Conservation (phyloP, 2,888 invertebrate genomes). For the Hypomecis punctinalis region DNA sequence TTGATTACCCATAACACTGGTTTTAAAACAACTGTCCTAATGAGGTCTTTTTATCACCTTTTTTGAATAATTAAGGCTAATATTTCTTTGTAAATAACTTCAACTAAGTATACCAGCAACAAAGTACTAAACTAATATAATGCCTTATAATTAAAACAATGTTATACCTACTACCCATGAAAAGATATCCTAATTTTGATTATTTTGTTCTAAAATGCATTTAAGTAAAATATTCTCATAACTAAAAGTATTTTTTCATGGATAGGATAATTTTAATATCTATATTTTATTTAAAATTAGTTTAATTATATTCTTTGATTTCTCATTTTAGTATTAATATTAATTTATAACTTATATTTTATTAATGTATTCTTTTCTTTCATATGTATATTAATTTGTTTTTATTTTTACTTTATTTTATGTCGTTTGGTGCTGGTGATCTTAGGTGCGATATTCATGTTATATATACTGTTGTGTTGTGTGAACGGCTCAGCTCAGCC, state of each 20-base stretch:
- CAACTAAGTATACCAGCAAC: neutral
- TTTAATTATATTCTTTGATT: neutral
- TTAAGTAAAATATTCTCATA: too few relatives aligned
- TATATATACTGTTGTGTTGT: slow-evolving; percentile 85
- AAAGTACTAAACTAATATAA: slow-evolving; percentile 7
- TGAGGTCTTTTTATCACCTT: neutral
- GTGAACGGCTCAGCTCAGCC: slow-evolving; percentile 83
- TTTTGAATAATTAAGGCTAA: too few relatives aligned
- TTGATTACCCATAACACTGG: neutral
- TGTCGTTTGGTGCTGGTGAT: slow-evolving; percentile 80
- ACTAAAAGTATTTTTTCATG: neutral
- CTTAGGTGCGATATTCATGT: slow-evolving; percentile 84
- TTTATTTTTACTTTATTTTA: slow-evolving; percentile 75
- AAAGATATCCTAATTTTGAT: too few relatives aligned
- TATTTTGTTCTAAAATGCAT: too few relatives aligned
- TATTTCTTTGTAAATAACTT: too few relatives aligned
- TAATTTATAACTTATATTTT: slow-evolving; percentile 16
- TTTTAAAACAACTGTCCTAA: neutral
- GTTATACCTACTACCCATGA: neutral
- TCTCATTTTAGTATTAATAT: slow-evolving; percentile 22
- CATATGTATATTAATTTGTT: slow-evolving; percentile 44
- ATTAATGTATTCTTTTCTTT: slow-evolving; percentile 27
- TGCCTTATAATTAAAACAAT: neutral
- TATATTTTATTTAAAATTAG: neutral
- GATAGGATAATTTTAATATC: neutral